Percentiles rank a stretch among this genome's conserved stretches.
phyloP scores from a whole-genome alignment of 2,113 vertebrate genomes.

The Rattus norvegicus region DNA sequence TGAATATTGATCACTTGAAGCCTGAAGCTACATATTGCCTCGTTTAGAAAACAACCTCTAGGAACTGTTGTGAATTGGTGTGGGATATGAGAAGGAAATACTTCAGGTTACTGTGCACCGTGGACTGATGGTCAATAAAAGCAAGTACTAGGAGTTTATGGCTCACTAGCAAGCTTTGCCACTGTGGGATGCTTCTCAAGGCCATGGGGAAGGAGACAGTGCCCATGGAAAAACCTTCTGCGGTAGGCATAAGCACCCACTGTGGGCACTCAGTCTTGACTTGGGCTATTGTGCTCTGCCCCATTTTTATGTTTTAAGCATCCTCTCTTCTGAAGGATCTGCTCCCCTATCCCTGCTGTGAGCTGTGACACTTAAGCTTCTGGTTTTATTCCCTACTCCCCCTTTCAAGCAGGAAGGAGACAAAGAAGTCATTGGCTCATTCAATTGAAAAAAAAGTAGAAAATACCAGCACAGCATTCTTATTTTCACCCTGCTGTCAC shows the following conservation, averaged over 20 bases:
- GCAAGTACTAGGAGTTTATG: background rate
- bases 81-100: background rate
- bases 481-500: background rate
- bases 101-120: background rate
- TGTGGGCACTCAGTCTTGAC: background rate
- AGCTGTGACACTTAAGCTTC: background rate
- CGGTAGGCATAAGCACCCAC: background rate
- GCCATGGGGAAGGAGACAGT: no score
- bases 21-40: background rate
- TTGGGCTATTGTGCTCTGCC: background rate
- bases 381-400: background rate
- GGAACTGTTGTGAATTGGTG: background rate
- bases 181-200: background rate
- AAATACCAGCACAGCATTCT: background rate
- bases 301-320: background rate
- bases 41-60: background rate
- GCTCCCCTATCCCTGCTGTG: background rate
- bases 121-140: background rate
- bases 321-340: background rate
- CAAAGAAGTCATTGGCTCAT: background rate
- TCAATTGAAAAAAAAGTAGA: background rate
- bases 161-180: background rate
- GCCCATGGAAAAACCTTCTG: background rate
- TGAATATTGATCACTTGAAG: background rate
- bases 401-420: constrained; percentile 6